These are phyloP conservation scores for Coelinius sp. DNA, from an alignment of 2,888 invertebrate species.

Conservation along the genomic window DNA sequence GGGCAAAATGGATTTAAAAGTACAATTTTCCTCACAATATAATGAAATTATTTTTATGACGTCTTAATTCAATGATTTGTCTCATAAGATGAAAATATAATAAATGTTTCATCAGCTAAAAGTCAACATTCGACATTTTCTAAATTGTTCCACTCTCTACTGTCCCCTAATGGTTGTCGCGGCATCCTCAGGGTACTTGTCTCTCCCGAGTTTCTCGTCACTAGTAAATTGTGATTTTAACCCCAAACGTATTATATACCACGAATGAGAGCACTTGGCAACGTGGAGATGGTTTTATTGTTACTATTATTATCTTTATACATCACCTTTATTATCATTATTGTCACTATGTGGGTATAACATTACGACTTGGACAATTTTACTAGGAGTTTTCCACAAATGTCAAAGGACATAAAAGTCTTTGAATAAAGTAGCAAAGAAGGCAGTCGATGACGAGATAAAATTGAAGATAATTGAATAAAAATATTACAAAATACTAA, in stretches of 20 bases:
- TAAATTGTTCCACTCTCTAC: neutral
- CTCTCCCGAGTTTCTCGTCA: slow-evolving; percentile 33
- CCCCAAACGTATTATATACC: slow-evolving; percentile 17
- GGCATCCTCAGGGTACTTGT: neutral
- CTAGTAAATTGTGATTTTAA: slow-evolving; percentile 25
- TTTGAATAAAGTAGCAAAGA: too few species aligned
- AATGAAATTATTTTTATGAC: neutral
- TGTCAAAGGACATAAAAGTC: too few species aligned
- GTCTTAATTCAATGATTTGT: neutral
- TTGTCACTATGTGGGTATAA: slow-evolving; percentile 53
- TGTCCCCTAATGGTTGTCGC: neutral
- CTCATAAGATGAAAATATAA: neutral
- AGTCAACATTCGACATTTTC: slow-evolving; percentile 10
- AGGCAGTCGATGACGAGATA: too few species aligned
- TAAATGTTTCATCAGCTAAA: slow-evolving; percentile 1
- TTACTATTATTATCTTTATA: slow-evolving; percentile 37
- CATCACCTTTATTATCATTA: slow-evolving; percentile 58
- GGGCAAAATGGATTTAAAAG: too few species aligned
- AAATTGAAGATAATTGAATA: too few species aligned
- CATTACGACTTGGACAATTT: slow-evolving; percentile 61
- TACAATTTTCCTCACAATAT: too few species aligned
- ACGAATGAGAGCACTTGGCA: slow-evolving; percentile 9
- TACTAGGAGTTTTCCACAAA: too few species aligned
- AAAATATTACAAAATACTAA: too few species aligned
- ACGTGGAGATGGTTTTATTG: slow-evolving; percentile 35